A percentile compares a stretch with the other conserved stretches of the same genome.
Conservation (phyloP, 2,888 invertebrate genomes). For the Eupeodes luniger region DNA sequence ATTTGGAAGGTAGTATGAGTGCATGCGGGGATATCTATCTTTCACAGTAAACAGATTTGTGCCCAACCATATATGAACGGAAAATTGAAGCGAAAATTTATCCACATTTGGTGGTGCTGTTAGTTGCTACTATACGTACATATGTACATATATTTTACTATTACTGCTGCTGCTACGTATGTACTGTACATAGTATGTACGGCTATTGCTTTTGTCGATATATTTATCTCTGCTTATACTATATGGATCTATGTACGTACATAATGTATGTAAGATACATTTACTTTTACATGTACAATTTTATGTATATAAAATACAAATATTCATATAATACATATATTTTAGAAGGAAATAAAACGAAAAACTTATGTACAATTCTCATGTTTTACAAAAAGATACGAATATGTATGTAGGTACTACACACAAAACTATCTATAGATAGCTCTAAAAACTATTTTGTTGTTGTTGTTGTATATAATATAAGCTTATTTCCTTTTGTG, state of each 20-base stretch:
- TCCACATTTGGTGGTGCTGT: conserved; percentile 62
- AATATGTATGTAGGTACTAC: neutral
- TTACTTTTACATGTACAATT: conserved; percentile 13
- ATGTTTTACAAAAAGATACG: neutral
- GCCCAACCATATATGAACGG: conserved; percentile 48
- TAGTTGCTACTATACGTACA: conserved; percentile 38
- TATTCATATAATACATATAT: conserved; percentile 1
- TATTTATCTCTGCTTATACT: conserved; percentile 18
- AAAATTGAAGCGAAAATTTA: conserved; percentile 68
- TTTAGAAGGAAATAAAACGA: conserved; percentile 56
- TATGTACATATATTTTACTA: too few species aligned
- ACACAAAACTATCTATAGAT: neutral
- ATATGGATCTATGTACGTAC: neutral
- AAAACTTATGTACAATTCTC: conserved; percentile 36
- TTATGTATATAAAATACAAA: conserved; percentile 34
- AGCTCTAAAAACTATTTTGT: conserved; percentile 1
- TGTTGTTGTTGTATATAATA: conserved; percentile 13
- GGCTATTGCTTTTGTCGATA: conserved; percentile 55
- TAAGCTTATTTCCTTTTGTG: conserved; percentile 40
- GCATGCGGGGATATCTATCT: conserved; percentile 48
- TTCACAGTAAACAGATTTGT: conserved; percentile 60
- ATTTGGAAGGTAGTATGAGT: conserved; percentile 60
- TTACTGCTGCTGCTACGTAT: conserved; percentile 8
- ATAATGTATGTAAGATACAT: neutral
- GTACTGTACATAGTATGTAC: too few species aligned